Conservation (phyloP, 2,888 invertebrate genomes). For the Dolomedes plantarius region DNA sequence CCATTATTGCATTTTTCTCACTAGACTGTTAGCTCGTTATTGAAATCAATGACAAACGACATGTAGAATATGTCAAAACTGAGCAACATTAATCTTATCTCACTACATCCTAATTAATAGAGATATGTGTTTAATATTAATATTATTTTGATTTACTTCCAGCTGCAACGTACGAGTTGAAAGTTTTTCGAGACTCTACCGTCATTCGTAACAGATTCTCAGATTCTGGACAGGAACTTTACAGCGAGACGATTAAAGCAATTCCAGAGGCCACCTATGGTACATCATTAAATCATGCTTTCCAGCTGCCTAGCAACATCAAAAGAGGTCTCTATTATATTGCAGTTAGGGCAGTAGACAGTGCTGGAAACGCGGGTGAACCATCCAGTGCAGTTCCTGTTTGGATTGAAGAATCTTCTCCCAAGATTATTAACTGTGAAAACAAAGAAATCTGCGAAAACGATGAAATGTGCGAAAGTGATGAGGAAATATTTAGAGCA, state of each 20-base stretch:
- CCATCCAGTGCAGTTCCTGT: conserved; percentile 36
- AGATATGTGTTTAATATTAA: too few species aligned
- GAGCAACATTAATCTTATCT: too few species aligned
- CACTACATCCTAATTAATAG: too few species aligned
- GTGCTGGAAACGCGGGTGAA: conserved; percentile 39
- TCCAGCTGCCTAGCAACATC: not conserved
- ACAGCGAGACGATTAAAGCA: conserved; percentile 15
- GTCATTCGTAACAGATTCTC: conserved; percentile 23
- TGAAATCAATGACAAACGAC: too few species aligned
- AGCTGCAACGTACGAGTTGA: conserved; percentile 46
- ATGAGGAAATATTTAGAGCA: not conserved
- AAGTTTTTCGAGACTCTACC: conserved; percentile 35
- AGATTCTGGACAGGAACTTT: conserved; percentile 8
- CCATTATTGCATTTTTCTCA: too few species aligned
- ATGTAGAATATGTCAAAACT: too few species aligned
- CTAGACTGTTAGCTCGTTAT: too few species aligned
- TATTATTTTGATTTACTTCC: conserved; percentile 1
- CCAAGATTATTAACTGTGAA: not conserved
- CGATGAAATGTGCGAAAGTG: not conserved
- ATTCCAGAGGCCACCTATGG: conserved; percentile 31
- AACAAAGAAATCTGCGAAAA: not conserved
- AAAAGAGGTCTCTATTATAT: conserved; percentile 25
- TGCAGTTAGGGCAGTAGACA: conserved; percentile 35
- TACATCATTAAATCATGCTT: not conserved
- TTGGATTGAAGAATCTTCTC: not conserved